Conservation (phyloP, 1,140 invertebrate genomes). For the Euura lappo region DNA sequence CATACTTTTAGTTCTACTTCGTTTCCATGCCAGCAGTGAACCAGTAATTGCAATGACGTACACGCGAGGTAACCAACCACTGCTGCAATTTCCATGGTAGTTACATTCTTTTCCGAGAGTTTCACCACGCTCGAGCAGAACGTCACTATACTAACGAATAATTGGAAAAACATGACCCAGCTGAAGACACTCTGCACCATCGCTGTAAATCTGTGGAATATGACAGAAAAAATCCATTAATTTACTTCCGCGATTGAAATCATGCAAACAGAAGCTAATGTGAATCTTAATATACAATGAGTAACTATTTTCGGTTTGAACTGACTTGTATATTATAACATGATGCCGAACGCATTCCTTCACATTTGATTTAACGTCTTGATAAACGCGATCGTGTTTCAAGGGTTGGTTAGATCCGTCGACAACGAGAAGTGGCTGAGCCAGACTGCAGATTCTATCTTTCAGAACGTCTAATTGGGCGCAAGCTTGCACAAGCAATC, state of each 20-base stretch:
- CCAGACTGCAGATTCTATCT: conserved; percentile 21
- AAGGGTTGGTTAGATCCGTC: not conserved
- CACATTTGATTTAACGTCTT: too few relatives aligned
- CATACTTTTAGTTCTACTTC: conserved; percentile 30
- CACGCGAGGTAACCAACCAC: conserved; percentile 30
- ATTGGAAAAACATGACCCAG: conserved; percentile 30
- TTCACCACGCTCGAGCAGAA: conserved; percentile 34
- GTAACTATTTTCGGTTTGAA: too few relatives aligned
- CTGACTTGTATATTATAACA: conserved; percentile 32
- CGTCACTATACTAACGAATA: conserved; percentile 23
- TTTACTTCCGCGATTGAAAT: conserved; percentile 5
- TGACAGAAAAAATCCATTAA: conserved; percentile 4
- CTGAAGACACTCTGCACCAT: conserved; percentile 28
- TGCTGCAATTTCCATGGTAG: conserved; percentile 21
- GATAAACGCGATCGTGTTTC: not conserved
- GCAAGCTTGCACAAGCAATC: conserved; percentile 30
- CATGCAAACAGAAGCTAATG: conserved; percentile 6
- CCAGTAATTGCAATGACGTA: conserved; percentile 35
- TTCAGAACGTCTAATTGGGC: conserved; percentile 32
- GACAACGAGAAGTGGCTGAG: not conserved
- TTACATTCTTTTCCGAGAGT: conserved; percentile 19
- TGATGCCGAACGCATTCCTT: conserved; percentile 29
- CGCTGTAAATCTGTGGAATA: conserved; percentile 27
- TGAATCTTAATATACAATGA: too few relatives aligned
- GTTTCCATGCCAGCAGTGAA: conserved; percentile 38